Percentiles rank a stretch among this genome's conserved stretches.
These are phyloP conservation scores for Cosmia pyralina DNA, from an alignment of 2,888 invertebrate species.

Conservation along the genomic window DNA sequence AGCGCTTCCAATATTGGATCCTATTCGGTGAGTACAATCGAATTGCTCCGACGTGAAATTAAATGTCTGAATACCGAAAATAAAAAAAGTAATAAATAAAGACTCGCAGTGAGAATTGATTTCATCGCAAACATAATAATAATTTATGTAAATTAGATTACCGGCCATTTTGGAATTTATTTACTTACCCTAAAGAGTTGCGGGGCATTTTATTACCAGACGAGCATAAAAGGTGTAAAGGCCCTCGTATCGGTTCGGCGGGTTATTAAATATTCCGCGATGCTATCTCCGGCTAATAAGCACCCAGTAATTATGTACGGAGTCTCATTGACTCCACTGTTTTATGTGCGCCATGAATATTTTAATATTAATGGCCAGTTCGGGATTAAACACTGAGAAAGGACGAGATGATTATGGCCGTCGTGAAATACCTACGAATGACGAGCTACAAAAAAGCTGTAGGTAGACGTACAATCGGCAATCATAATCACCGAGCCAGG, in stretches of 20 bases:
- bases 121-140: slow-evolving; percentile 72
- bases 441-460: slow-evolving; percentile 67
- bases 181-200: slow-evolving; percentile 70
- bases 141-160: slow-evolving; percentile 62
- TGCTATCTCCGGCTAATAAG: slow-evolving; percentile 79
- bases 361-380: slow-evolving; percentile 74
- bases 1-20: slow-evolving; percentile 38
- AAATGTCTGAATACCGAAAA: slow-evolving; percentile 62
- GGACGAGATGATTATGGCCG: slow-evolving; percentile 67
- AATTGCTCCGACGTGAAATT: slow-evolving; percentile 48
- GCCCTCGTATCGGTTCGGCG: slow-evolving; percentile 65
- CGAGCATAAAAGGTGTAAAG: slow-evolving; percentile 74
- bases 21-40: slow-evolving; percentile 42
- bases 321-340: slow-evolving; percentile 74
- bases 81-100: slow-evolving; percentile 69
- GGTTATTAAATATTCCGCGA: slow-evolving; percentile 77
- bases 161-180: slow-evolving; percentile 71
- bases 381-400: slow-evolving; percentile 66
- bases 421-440: slow-evolving; percentile 70
- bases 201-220: slow-evolving; percentile 72
- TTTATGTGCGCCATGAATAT: slow-evolving; percentile 78
- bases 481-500: slow-evolving; percentile 69
- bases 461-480: slow-evolving; percentile 61
- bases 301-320: slow-evolving; percentile 75
- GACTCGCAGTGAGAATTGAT: slow-evolving; percentile 69